These are phyloP conservation scores for Scarus forsteni DNA, from an alignment of 2,797 vertebrate species.

Conservation along the genomic window DNA sequence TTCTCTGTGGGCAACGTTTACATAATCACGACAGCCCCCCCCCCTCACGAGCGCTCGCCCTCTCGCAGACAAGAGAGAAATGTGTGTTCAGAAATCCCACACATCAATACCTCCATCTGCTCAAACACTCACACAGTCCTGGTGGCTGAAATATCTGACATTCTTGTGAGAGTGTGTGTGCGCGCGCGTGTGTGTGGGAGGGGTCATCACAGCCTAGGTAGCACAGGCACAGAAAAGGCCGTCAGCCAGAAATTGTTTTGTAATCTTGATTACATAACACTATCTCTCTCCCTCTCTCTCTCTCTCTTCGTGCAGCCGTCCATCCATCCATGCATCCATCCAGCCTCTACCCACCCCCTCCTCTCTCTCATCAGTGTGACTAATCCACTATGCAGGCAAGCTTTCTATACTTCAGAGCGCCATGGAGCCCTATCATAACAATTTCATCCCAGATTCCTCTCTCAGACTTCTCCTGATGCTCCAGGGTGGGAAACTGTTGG, in stretches of 20 bases:
- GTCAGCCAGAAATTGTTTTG: constrained; percentile 67
- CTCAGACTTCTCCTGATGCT: constrained; percentile 6
- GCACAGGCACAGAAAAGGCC: constrained; percentile 61
- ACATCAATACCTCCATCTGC: constrained; percentile 45
- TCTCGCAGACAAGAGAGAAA: constrained; percentile 46
- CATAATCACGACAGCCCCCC: constrained; percentile 47
- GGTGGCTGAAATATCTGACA: constrained; percentile 38
- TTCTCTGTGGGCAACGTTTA: constrained; percentile 28
- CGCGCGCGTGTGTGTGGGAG: constrained; percentile 31
- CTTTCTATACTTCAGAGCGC: constrained; percentile 39
- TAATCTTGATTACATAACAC: constrained; percentile 83
- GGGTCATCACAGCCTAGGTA: constrained; percentile 51
- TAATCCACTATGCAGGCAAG: constrained; percentile 64
- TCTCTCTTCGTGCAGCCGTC: constrained; percentile 54
- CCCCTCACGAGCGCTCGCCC: constrained; percentile 13
- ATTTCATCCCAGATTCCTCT: constrained; percentile 13
- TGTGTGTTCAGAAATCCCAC: constrained; percentile 40
- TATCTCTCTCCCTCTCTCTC: constrained; percentile 32
- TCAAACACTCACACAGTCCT: constrained; percentile 14
- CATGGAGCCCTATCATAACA: constrained; percentile 46
- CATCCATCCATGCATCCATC: constrained; percentile 50
- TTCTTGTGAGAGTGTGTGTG: constrained; percentile 33
- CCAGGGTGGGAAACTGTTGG: background rate
- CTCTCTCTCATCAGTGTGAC: constrained; percentile 59
- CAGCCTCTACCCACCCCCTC: constrained; percentile 15